These are phyloP conservation scores for Solen grandis DNA, from an alignment of 1,140 invertebrate genomes.

Conservation along the genomic window DNA sequence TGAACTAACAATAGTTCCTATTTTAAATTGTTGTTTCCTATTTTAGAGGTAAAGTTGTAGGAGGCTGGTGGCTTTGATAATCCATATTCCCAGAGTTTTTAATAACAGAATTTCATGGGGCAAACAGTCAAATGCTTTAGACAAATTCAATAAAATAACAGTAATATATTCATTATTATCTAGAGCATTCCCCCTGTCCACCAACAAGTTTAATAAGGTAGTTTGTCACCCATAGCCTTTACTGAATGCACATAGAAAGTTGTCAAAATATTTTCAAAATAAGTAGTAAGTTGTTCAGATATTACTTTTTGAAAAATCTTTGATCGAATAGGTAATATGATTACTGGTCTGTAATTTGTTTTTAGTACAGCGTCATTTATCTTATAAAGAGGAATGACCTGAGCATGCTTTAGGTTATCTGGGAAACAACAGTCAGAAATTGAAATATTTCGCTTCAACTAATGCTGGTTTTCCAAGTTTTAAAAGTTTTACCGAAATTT, in stretches of 20 bases:
- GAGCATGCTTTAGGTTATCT: constrained; percentile 34
- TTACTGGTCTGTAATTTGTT: constrained; percentile 12
- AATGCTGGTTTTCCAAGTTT: constrained; percentile 11
- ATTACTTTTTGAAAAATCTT: constrained; percentile 25
- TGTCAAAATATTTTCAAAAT: too few species aligned
- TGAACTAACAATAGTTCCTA: background rate
- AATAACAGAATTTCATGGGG: constrained; percentile 8
- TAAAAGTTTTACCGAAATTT: constrained; percentile 47
- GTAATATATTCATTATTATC: constrained; percentile 25
- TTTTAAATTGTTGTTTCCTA: constrained; percentile 43
- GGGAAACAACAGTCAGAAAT: constrained; percentile 11
- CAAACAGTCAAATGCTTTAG: too few species aligned
- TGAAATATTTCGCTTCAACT: constrained; percentile 10
- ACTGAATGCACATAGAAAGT: constrained; percentile 20
- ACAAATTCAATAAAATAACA: constrained; percentile 18
- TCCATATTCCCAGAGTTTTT: constrained; percentile 33
- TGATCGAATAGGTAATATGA: constrained; percentile 9
- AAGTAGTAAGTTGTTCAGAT: too few species aligned
- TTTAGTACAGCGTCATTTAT: constrained; percentile 26
- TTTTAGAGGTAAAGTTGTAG: constrained; percentile 20
- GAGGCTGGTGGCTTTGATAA: constrained; percentile 9
- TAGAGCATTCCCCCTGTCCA: constrained; percentile 33
- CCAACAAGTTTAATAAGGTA: constrained; percentile 4
- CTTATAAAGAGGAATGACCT: constrained; percentile 27
- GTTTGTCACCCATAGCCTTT: constrained; percentile 21